Evolutionary conservation across 1,140 invertebrate species (phyloP), one percentile per base, ranked within the genome.

Genomic region (Caenorhabditis tropicalis): DNA sequence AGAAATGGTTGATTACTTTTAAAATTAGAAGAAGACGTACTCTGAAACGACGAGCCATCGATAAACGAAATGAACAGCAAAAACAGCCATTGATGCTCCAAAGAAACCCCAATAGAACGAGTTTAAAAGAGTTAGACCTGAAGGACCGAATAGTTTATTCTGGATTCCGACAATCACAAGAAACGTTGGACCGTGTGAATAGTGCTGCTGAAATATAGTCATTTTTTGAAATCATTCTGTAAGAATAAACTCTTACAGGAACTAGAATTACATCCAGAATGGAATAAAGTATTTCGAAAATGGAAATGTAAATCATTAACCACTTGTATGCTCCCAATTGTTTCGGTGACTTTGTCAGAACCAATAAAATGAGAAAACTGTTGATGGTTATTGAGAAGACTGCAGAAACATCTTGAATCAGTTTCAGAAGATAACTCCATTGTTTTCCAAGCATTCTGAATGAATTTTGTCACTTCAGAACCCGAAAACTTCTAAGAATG

Each of bases 381-480:
- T 74, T 74, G 7, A 74, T 74, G 7, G 29, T 21, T 24, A 74
- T 74, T 74, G 65, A 60, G 31, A 60, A 60, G 19, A 60, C 58
- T 12, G 58, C 58, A 33, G 58, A 33, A 19, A 36, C 29, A 33
- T 60, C 29, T 33, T 60, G 58, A 31, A 60, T 36, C 12, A 60
- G 31, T 60, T 60, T 31, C 10, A 60, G 31, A 15, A 60, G 31
- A 1, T 7, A 29, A 36, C 58, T 60, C 58, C 58, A 60, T 60
- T 60, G 29, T 19, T 60, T 60, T 6, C 58, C 58, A 33, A 60
- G 58, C 58, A 60, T 60, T 60, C 53, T 56, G 53, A 27, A 56
- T 27, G 9, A 56, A 56, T 43, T 6, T 6, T 12, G 39, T 43
- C 12, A 27, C 16, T 16, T 56, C 27, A 56, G 21, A 10, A 10